These are phyloP conservation scores for Lydus trimaculatus DNA, from an alignment of 2,888 invertebrate species.

Conservation along the genomic window DNA sequence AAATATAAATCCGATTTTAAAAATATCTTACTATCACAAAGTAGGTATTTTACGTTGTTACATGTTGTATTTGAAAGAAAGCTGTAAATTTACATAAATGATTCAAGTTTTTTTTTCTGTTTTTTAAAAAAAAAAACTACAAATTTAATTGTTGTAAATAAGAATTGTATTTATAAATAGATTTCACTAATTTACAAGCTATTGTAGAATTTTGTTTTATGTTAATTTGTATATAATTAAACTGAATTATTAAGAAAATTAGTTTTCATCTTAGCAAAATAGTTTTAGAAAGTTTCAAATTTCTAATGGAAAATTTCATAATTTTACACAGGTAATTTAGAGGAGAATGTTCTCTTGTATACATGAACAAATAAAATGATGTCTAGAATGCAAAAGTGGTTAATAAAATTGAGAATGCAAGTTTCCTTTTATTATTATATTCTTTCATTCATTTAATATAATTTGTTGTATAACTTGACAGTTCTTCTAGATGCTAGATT, in stretches of 20 bases:
- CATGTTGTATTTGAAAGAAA: conserved; percentile 1
- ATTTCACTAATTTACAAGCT: not conserved
- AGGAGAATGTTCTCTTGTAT: conserved; percentile 19
- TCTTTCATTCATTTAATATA: not conserved
- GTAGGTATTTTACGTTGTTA: not conserved
- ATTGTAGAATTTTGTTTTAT: not conserved
- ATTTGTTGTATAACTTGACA: not conserved
- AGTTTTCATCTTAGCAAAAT: not conserved
- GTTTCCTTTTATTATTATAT: conserved; percentile 14
- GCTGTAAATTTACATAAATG: not conserved
- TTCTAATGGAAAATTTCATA: not conserved
- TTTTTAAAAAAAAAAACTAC: not conserved
- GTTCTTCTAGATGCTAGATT: not conserved
- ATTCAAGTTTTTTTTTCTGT: not conserved
- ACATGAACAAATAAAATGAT: conserved; percentile 26
- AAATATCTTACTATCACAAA: conserved; percentile 5
- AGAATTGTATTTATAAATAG: not conserved
- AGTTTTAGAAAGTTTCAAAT: conserved; percentile 8
- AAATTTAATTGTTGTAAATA: conserved; percentile 8
- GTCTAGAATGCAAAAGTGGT: conserved; percentile 26
- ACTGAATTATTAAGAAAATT: not conserved
- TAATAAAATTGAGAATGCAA: conserved; percentile 23
- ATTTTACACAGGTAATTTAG: conserved; percentile 23
- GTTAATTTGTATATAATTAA: not conserved
- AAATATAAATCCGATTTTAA: conserved; percentile 8